Percentiles rank a stretch among this genome's conserved stretches.
phyloP scores from a whole-genome alignment of 2,888 invertebrate genomes.

The Aphidoletes aphidimyza region DNA sequence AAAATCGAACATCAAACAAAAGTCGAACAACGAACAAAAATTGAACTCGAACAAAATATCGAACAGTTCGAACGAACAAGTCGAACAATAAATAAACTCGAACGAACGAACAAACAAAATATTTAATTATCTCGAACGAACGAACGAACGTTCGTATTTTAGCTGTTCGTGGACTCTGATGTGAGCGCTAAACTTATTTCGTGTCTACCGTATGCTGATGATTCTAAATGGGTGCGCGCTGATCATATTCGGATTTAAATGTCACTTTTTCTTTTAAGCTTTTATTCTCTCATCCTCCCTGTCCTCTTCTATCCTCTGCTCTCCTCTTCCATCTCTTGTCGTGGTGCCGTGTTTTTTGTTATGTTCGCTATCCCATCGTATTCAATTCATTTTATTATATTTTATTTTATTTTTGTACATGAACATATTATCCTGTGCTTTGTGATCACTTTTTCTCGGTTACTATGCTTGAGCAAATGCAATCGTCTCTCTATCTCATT shows the following conservation, averaged over 20 bases:
- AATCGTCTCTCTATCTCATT: background rate
- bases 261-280: background rate
- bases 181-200: background rate
- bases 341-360: too few relatives aligned
- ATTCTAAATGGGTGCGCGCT: background rate
- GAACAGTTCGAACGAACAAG: too few relatives aligned
- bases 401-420: background rate
- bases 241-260: conserved; percentile 18
- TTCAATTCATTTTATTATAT: background rate
- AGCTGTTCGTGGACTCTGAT: too few relatives aligned
- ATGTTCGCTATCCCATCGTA: too few relatives aligned
- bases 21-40: too few relatives aligned
- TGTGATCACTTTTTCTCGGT: background rate
- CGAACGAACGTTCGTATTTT: too few relatives aligned
- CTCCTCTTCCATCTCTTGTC: background rate
- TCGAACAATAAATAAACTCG: too few relatives aligned
- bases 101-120: too few relatives aligned
- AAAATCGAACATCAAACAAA: too few relatives aligned
- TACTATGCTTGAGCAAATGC: background rate
- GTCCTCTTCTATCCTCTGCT: background rate
- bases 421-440: background rate
- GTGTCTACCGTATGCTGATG: conserved; percentile 17
- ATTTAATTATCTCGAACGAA: too few relatives aligned
- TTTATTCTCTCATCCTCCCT: background rate
- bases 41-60: too few relatives aligned